These are phyloP conservation scores for Penelope pileata DNA, from an alignment of 2,113 vertebrate genomes.

Conservation along the genomic window DNA sequence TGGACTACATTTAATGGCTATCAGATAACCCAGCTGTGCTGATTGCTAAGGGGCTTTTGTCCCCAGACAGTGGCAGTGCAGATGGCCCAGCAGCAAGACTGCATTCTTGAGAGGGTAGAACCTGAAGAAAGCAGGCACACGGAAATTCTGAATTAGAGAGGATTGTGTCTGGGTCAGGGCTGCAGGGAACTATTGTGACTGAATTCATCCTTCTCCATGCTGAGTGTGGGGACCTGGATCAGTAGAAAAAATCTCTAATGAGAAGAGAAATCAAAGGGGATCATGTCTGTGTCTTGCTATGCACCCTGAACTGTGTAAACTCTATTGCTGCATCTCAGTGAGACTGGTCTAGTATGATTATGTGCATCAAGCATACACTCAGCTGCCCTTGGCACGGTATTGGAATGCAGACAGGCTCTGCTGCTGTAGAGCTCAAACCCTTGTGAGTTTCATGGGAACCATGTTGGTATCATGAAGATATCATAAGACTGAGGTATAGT, in stretches of 20 bases:
- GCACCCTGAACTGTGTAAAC: neutral
- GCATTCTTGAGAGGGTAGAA: neutral
- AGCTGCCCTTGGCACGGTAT: neutral
- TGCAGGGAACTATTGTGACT: neutral
- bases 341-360: neutral
- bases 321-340: neutral
- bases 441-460: neutral
- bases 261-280: neutral
- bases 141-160: neutral
- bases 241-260: neutral
- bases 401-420: neutral
- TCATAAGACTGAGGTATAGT: neutral
- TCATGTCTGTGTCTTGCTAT: neutral
- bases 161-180: neutral
- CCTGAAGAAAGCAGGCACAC: neutral
- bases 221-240: neutral
- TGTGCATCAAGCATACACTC: neutral
- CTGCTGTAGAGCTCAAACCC: neutral
- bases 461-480: neutral
- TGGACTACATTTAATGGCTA: slow-evolving; percentile 66
- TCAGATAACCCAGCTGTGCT: neutral
- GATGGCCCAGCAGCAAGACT: neutral
- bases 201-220: neutral
- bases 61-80: neutral
- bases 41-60: neutral